These are phyloP conservation scores for Pyrgilauda ruficollis DNA, from an alignment of 2,113 vertebrate genomes.

Conservation along the genomic window DNA sequence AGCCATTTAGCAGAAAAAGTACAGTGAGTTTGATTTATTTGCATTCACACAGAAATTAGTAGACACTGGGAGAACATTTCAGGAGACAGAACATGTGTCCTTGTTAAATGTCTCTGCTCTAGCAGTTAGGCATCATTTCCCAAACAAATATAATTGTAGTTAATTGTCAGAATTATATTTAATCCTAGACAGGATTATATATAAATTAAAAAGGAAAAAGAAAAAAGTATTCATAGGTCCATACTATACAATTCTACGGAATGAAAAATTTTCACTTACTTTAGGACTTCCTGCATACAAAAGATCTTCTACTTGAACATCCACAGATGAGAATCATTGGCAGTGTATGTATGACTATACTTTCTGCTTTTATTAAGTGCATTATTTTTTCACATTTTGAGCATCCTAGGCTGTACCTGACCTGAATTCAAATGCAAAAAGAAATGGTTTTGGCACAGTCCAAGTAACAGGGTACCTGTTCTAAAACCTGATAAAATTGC, in stretches of 20 bases:
- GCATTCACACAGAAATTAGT: neutral
- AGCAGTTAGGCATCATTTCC: neutral
- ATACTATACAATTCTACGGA: neutral
- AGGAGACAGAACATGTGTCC: neutral
- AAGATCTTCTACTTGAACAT: neutral
- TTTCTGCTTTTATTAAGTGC: neutral
- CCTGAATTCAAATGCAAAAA: neutral
- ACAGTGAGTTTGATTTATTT: neutral
- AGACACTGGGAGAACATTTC: neutral
- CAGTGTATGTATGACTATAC: neutral
- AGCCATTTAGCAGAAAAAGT: neutral
- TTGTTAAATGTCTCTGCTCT: neutral
- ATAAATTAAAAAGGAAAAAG: neutral
- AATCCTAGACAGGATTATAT: neutral
- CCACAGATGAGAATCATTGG: neutral
- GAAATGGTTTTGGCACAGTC: neutral
- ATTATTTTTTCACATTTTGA: conserved; percentile 1
- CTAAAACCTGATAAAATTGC: neutral
- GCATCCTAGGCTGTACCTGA: neutral
- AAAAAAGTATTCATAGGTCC: neutral
- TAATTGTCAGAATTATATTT: neutral
- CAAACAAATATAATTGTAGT: neutral
- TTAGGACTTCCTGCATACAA: neutral
- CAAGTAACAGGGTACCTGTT: neutral
- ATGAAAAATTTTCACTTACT: neutral